These are phyloP conservation scores for Nestor notabilis DNA, from an alignment of 2,113 vertebrate species.

Conservation along the genomic window DNA sequence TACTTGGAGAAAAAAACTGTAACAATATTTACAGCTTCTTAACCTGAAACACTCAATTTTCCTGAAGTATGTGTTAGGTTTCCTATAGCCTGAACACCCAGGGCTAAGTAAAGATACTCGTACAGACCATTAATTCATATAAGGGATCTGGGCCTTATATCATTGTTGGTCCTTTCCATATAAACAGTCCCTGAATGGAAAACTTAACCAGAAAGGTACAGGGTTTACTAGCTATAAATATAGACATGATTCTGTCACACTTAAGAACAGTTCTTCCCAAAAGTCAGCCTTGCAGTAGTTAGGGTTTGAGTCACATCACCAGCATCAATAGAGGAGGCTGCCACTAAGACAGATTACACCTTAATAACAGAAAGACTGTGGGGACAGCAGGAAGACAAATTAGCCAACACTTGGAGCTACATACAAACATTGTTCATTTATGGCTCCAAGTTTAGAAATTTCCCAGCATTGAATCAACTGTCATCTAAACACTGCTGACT, in stretches of 20 bases:
- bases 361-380: background rate
- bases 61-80: background rate
- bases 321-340: background rate
- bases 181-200: background rate
- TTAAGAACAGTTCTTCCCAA: background rate
- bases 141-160: background rate
- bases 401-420: background rate
- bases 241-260: fast-evolving
- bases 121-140: background rate
- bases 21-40: background rate
- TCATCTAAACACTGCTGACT: background rate
- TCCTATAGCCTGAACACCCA: background rate
- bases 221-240: background rate
- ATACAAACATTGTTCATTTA: background rate
- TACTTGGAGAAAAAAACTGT: background rate
- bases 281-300: background rate
- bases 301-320: background rate
- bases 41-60: background rate
- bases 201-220: background rate
- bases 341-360: background rate
- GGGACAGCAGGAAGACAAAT: background rate
- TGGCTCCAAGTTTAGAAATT: background rate
- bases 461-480: background rate
- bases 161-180: background rate
- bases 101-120: background rate